Base-by-base conservation (phyloP, 1,140 invertebrate species). In the Macrostomum lignano region DNA sequence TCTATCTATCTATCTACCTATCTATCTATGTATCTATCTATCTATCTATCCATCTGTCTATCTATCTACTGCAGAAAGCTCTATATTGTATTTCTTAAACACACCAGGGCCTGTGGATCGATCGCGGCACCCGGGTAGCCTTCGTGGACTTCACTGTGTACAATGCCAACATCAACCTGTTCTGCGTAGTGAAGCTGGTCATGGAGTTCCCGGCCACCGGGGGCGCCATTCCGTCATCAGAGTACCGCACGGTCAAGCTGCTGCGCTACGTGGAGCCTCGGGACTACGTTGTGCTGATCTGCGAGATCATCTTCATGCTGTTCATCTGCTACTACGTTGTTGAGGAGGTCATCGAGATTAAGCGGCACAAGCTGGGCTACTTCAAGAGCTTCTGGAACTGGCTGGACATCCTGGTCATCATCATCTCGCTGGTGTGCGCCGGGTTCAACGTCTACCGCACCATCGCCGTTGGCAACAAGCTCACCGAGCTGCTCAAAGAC, bases 111-210 rank as follows among this genome's bases (percentile, higher is more conserved):
- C 46, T 66, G 2, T 74, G 72, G 72, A 63, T 74, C 20, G 57
- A 59, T 15, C 41, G 68, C 38, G 67, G 63, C 7, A 73, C 72
- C 0, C 47, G 72, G 44, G 68, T 58, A 2, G 49, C 74, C 15
- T 70, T 73, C 44, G 45, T 73, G 2, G 71, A 74, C 49, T 73
- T 73, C 41, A 67, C 67, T 0, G 58, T 71, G 15, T 74, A 72
- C 51, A 74, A 74, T 50, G 65, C 66, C 5, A 74, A 74, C 50
- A 58, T 71, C 26, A 73, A 74, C 47, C 50, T 72, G 17, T 72
- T 74, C 55, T 68, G 67, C 47, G 56, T 70, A 33, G 48, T 65
- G n/a, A 65, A 36, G 31, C n/a, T 72, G 17, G 46, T 67, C 17
- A 62, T 69, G 35, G 70, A 73, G 51, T 65, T 72, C 44, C 69